phyloP scores from a whole-genome alignment of 2,113 vertebrate species.

The Nyctibius bracteatus region DNA sequence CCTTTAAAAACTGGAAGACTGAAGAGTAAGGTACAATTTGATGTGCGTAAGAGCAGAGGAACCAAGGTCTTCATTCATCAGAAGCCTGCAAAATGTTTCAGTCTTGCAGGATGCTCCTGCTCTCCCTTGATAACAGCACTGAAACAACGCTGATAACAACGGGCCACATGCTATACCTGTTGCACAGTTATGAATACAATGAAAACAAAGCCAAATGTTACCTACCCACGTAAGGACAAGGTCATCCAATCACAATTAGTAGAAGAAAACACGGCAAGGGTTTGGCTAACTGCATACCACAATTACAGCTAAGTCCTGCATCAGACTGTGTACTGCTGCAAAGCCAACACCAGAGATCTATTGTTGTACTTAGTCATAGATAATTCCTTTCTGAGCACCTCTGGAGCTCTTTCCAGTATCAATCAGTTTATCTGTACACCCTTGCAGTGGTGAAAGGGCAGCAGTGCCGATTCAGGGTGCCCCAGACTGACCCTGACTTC shows the following conservation, averaged over 20 bases:
- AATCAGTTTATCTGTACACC: not conserved
- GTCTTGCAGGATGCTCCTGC: not conserved
- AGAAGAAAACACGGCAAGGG: not conserved
- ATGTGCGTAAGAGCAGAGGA: not conserved
- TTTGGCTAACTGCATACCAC: not conserved
- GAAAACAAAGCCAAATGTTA: not conserved
- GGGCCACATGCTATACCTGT: not conserved
- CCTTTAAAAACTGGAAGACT: not conserved
- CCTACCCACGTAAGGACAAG: not conserved
- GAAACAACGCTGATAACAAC: not conserved
- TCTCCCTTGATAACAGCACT: not conserved
- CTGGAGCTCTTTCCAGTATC: not conserved
- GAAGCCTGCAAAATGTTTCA: not conserved
- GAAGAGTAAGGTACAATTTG: not conserved
- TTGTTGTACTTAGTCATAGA: not conserved
- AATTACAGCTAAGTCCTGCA: not conserved
- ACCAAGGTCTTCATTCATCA: not conserved
- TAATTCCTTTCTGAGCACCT: not conserved
- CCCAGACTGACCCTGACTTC: not conserved
- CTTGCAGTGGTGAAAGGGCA: not conserved
- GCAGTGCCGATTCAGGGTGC: not conserved
- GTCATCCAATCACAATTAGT: not conserved
- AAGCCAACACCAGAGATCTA: not conserved
- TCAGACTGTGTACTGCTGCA: not conserved
- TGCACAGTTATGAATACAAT: not conserved